Conservation (phyloP, 2,113 vertebrate species). For the Ceuthmochares aereus region DNA sequence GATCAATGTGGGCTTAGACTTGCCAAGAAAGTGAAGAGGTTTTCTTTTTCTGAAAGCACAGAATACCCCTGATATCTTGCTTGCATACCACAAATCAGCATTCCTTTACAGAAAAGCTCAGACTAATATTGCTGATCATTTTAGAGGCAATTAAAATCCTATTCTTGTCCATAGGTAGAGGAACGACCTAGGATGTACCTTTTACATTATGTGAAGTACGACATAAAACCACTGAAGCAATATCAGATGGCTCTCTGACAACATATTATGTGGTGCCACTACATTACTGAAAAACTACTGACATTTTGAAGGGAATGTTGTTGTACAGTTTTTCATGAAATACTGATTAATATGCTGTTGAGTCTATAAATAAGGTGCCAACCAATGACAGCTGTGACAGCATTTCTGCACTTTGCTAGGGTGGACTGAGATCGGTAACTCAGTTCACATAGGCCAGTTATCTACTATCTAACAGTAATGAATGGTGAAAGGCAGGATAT, state of each 20-base stretch:
- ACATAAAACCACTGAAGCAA: slow-evolving; percentile 40
- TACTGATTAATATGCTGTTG: slow-evolving; percentile 58
- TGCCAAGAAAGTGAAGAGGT: neutral
- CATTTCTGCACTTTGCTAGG: slow-evolving; percentile 42
- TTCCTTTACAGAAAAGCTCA: neutral
- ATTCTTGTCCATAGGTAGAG: neutral
- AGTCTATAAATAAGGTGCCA: slow-evolving; percentile 64
- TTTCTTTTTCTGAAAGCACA: neutral
- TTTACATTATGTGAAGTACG: neutral
- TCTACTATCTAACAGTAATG: slow-evolving; percentile 49
- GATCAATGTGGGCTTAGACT: neutral
- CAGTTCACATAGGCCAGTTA: slow-evolving; percentile 52
- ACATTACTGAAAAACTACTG: slow-evolving; percentile 17
- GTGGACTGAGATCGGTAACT: slow-evolving; percentile 36
- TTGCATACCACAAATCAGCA: neutral
- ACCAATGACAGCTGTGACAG: slow-evolving; percentile 44
- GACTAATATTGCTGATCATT: neutral
- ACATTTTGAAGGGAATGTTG: slow-evolving; percentile 11
- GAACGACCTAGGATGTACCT: neutral
- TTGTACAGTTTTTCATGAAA: slow-evolving; percentile 6
- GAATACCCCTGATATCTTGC: neutral
- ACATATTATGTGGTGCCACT: neutral
- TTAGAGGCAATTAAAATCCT: slow-evolving; percentile 34
- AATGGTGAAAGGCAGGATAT: slow-evolving; percentile 64
- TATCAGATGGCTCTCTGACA: slow-evolving; percentile 9